phyloP scores from a whole-genome alignment of 2,888 invertebrate genomes.

The Fragum sueziense region DNA sequence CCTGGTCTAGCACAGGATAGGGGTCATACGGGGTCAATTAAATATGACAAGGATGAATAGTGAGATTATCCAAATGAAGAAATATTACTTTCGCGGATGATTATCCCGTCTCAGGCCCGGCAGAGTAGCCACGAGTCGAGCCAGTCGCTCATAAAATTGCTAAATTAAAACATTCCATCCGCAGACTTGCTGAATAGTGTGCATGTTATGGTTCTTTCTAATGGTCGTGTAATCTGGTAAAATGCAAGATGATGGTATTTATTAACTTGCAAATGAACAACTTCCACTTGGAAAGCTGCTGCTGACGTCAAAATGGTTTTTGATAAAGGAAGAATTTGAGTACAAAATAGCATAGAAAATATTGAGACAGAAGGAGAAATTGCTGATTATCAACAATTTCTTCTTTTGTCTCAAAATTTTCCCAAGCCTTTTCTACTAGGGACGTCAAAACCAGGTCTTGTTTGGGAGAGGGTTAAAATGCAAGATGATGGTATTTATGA shows the following conservation, averaged over 20 bases:
- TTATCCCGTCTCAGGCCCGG: conserved; percentile 17
- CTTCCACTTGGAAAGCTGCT: too few species aligned
- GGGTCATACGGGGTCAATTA: conserved; percentile 32
- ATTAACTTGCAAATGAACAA: too few species aligned
- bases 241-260: too few species aligned
- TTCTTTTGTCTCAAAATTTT: background rate
- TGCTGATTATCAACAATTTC: background rate
- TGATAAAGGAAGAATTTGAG: too few species aligned
- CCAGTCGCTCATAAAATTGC: conserved; percentile 28
- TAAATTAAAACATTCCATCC: conserved; percentile 13
- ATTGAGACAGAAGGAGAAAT: background rate
- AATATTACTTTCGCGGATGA: conserved; percentile 49
- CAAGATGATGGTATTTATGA: background rate
- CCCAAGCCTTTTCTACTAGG: background rate
- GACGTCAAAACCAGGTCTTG: too few species aligned
- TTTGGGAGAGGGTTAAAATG: background rate
- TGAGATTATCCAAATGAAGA: conserved; percentile 59
- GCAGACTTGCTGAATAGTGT: background rate
- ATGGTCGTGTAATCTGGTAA: too few species aligned
- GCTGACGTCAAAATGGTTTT: too few species aligned
- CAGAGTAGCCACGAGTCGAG: conserved; percentile 19
- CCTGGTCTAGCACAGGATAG: conserved; percentile 20
- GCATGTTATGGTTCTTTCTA: too few species aligned
- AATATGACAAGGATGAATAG: conserved; percentile 40
- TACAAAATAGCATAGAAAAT: too few species aligned